Percentiles rank a stretch among this genome's conserved stretches.
Conservation (phyloP, 1,140 invertebrate species). For the Cherax quadricarinatus region DNA sequence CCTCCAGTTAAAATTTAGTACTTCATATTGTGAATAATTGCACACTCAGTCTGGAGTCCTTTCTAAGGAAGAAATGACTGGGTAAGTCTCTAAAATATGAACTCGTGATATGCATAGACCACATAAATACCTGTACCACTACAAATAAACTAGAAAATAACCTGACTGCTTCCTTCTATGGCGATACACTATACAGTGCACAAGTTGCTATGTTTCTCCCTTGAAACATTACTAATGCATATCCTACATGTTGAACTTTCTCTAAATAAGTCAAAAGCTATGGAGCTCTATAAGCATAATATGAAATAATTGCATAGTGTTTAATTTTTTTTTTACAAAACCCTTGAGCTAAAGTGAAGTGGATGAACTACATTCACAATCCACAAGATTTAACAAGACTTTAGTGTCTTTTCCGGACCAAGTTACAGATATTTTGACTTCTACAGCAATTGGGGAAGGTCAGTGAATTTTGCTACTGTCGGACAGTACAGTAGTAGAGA, state of each 20-base stretch:
- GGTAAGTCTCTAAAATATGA: not conserved
- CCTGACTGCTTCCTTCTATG: not conserved
- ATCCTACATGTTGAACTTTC: not conserved
- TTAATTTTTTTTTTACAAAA: not conserved
- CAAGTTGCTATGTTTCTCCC: not conserved
- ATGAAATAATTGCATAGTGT: slow-evolving; percentile 38
- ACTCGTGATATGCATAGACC: not conserved
- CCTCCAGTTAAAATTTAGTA: not conserved
- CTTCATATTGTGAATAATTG: not conserved
- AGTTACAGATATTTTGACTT: not conserved
- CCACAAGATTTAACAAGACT: slow-evolving; percentile 27
- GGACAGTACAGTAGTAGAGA: not conserved
- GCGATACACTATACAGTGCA: not conserved
- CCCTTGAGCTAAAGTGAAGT: slow-evolving; percentile 30
- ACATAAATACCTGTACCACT: not conserved
- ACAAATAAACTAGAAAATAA: not conserved
- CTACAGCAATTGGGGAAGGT: not conserved
- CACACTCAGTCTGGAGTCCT: not conserved
- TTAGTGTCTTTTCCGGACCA: not conserved
- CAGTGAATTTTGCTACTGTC: not conserved
- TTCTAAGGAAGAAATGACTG: not conserved
- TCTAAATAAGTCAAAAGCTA: slow-evolving; percentile 7
- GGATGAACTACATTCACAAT: not conserved
- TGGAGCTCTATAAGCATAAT: slow-evolving; percentile 15
- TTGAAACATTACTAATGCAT: not conserved